Evolutionary conservation across 1,140 invertebrate genomes (phyloP), one percentile per base, ranked within the genome.

Genomic region (Bombyx mandarina): DNA sequence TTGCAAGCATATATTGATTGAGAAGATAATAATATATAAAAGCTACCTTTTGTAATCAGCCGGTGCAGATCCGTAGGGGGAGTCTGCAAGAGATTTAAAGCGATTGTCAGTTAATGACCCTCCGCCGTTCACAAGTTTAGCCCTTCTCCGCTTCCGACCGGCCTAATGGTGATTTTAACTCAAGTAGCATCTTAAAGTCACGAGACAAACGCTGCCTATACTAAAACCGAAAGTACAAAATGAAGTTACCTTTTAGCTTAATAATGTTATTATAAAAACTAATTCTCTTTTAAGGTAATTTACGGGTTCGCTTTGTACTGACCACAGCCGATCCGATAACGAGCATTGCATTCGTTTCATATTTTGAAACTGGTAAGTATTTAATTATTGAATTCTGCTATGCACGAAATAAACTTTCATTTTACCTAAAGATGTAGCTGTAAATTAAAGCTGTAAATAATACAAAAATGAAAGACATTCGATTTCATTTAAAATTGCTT

Each of bases 11-110:
- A 35, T 3, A 35, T 35, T 35, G 0, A 35, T 35, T 35, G 26
- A 35, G 26, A 35, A 35, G 26, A 35, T 35, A 35, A 18, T 5
- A 35, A 35, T 3, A 35, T 71, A 67, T 52, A 58, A 45, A 49
- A 60, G 61, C 69, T 72, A 79, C 80, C 82, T 78, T 75, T 56
- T 53, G 73, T 77, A 81, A 82, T 84, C 77, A 83, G 76, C 57
- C 74, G 62, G 71, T 60, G 58, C 58, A 66, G 63, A 70, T 73
- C 69, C 69, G 60, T 62, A 58, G 73, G 78, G 74, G 71, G 71
- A 75, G 76, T 84, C 77, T 63, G 74, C 82, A 81, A 86, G 83
- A 79, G 80, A 86, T 85, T 85, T 85, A 83, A 86, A 84, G 80
- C 85, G 79, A 82, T 86, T 86, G 80, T 82, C 82, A 80, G 82